These are phyloP conservation scores for Squalus acanthias DNA, from an alignment of 2,797 vertebrate genomes.

Conservation along the genomic window DNA sequence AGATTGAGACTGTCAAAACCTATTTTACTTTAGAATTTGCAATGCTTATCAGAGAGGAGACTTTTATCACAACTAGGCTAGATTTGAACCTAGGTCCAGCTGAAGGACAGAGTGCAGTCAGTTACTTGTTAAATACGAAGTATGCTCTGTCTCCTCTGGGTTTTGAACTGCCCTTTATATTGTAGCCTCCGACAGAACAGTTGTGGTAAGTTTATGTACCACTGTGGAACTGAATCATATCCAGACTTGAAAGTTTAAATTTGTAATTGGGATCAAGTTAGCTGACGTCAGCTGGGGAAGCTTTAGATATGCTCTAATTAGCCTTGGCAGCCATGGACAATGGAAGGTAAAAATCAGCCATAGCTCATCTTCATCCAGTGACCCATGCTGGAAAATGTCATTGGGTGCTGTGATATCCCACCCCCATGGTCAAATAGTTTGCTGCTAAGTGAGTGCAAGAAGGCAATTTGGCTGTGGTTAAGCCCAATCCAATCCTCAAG, in stretches of 20 bases:
- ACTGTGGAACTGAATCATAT: background rate
- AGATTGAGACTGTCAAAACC: background rate
- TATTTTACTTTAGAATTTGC: background rate
- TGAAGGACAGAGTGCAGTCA: background rate
- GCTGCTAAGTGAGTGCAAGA: background rate
- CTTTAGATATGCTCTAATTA: too few species aligned
- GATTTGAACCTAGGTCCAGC: background rate
- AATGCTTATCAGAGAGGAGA: background rate
- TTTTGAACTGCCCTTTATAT: background rate
- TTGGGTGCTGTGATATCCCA: too few species aligned
- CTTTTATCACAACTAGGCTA: background rate
- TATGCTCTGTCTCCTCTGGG: background rate
- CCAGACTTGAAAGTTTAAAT: background rate
- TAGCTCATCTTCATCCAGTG: background rate
- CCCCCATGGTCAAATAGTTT: background rate
- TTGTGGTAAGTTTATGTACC: background rate
- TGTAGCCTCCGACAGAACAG: background rate
- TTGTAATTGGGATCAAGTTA: background rate
- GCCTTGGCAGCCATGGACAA: background rate
- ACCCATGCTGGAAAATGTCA: background rate
- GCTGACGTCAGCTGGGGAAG: too few species aligned
- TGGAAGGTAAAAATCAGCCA: background rate
- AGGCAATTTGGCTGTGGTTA: background rate
- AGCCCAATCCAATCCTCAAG: background rate
- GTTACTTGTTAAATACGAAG: background rate